Evolutionary conservation across 2,797 vertebrate genomes (phyloP).

Genomic region (Schizopygopsis pylzovi): DNA sequence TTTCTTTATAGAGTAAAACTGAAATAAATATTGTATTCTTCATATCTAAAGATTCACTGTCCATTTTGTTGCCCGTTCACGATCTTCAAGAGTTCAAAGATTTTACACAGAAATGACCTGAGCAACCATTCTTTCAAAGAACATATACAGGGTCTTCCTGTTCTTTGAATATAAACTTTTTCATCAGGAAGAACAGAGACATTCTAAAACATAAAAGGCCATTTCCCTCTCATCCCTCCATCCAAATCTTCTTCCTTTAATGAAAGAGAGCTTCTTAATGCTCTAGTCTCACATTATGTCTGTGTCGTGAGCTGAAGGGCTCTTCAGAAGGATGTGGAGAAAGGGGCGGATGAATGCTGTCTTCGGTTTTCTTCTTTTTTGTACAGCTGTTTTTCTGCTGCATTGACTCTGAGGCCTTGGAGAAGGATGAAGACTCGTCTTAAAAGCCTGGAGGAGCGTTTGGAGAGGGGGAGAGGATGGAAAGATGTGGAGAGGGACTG

Average conservation of each 20-base stretch:
- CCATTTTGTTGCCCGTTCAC: not conserved
- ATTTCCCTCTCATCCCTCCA: constrained; percentile 65
- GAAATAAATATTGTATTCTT: constrained; percentile 37
- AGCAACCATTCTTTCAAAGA: not conserved
- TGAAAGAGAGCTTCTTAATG: constrained; percentile 75
- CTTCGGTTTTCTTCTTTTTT: constrained; percentile 58
- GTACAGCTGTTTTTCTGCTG: constrained; percentile 59
- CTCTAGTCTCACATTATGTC: constrained; percentile 77
- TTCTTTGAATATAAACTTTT: constrained; percentile 49
- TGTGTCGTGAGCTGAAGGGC: constrained; percentile 77
- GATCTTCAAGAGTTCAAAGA: constrained; percentile 4
- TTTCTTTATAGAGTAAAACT: not conserved
- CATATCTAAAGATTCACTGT: not conserved
- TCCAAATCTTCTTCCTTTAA: constrained; percentile 52
- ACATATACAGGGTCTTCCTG: constrained; percentile 31
- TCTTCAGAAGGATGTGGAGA: constrained; percentile 74
- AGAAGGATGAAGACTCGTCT: constrained; percentile 77
- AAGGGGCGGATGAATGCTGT: constrained; percentile 64
- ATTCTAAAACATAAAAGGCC: constrained; percentile 54
- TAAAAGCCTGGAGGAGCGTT: constrained; percentile 81
- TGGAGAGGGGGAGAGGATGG: constrained; percentile 65
- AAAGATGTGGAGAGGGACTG: constrained; percentile 74
- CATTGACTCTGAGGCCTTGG: constrained; percentile 76
- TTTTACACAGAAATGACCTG: not conserved
- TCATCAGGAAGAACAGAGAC: constrained; percentile 47